A percentile compares a stretch with the other conserved stretches of the same genome.
Conservation (phyloP, 2,113 vertebrate genomes). For the Tamias sibiricus region DNA sequence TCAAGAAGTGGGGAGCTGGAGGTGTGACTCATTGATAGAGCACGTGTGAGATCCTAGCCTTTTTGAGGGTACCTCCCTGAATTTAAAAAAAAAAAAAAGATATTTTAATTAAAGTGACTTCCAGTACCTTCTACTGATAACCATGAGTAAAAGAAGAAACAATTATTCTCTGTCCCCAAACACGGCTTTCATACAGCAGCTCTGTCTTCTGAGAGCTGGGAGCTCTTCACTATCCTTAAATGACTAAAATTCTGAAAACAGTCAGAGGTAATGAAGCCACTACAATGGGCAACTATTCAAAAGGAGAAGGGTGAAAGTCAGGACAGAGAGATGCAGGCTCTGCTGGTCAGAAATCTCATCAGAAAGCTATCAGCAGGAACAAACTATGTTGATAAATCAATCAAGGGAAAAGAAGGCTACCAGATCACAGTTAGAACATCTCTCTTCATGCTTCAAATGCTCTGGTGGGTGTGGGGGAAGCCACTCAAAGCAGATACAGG, state of each 20-base stretch:
- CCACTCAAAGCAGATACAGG: neutral
- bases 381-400: constrained; percentile 7
- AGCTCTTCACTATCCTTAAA: neutral
- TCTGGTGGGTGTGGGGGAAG: neutral
- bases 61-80: no score
- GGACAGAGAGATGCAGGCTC: neutral
- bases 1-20: neutral
- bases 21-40: no score
- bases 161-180: neutral
- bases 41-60: no score
- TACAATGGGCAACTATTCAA: neutral
- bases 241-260: constrained; percentile 21
- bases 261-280: neutral
- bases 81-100: no score
- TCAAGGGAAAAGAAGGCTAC: neutral
- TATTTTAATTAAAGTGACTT: neutral
- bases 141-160: neutral
- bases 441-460: neutral
- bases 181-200: neutral
- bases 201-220: neutral
- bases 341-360: constrained; percentile 4
- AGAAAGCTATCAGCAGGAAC: neutral
- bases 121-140: neutral
- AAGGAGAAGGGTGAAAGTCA: neutral
- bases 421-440: neutral